A percentile compares a stretch with the other conserved stretches of the same genome.
Evolutionary conservation across 2,113 vertebrate genomes (phyloP).

Genomic region (Larimichthys crocea): DNA sequence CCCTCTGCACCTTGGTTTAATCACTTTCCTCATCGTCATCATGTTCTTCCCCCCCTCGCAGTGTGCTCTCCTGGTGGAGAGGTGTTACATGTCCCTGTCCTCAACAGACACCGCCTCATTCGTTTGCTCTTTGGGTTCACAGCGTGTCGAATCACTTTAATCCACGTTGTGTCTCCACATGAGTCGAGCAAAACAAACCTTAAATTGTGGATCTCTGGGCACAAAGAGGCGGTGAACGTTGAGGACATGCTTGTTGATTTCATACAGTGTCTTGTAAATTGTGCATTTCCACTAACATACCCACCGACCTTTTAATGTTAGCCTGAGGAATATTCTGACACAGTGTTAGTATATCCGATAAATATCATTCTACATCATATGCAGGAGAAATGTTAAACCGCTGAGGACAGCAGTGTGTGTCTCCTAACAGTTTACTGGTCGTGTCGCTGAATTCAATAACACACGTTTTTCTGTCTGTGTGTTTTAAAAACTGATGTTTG

Average conservation of each 20-base stretch:
- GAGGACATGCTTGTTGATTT: conserved; percentile 49
- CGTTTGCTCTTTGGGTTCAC: neutral
- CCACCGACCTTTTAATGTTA: conserved; percentile 12
- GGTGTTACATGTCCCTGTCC: conserved; percentile 56
- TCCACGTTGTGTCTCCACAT: neutral
- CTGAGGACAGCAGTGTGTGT: neutral
- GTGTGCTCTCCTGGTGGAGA: conserved; percentile 71
- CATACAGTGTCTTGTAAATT: conserved; percentile 47
- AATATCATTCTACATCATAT: neutral
- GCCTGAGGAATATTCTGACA: neutral
- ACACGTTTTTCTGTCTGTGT: neutral
- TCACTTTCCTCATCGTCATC: conserved; percentile 51
- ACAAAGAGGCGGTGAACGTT: conserved; percentile 48
- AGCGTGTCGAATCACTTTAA: neutral
- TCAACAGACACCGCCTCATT: conserved; percentile 38
- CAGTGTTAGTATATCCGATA: neutral
- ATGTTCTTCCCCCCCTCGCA: conserved; percentile 32
- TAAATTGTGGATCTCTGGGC: neutral
- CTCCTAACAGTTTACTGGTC: conserved; percentile 16
- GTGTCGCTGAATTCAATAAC: conserved; percentile 38
- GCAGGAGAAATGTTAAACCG: neutral
- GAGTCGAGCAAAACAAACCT: neutral
- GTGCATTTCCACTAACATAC: conserved; percentile 64
- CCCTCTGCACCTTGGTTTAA: conserved; percentile 85
- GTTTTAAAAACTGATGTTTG: conserved; percentile 22